Conservation (phyloP, 2,797 vertebrate genomes). For the Bradypodion pumilum region DNA sequence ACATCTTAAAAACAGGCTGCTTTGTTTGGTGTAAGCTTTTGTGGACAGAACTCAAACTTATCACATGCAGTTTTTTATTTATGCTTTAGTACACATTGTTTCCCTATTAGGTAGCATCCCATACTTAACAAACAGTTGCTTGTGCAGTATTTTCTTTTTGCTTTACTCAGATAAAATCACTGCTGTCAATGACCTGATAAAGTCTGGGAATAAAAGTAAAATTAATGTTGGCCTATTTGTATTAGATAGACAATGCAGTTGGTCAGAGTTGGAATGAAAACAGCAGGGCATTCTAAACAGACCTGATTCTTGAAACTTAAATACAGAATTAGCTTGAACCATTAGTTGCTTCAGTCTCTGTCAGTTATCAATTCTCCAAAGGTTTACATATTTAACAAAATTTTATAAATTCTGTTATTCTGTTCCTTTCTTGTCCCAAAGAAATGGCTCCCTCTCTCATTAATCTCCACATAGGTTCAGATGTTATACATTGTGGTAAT, state of each 20-base stretch:
- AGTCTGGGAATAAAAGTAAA: not conserved
- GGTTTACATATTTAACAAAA: not conserved
- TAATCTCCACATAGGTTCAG: slow-evolving; percentile 73
- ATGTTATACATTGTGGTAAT: slow-evolving; percentile 80
- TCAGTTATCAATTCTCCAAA: not conserved
- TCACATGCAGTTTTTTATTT: not conserved
- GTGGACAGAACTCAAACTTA: no score
- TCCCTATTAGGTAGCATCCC: not conserved
- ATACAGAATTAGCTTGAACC: not conserved
- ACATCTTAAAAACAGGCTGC: no score
- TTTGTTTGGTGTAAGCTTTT: no score
- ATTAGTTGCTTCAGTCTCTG: not conserved
- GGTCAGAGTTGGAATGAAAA: not conserved
- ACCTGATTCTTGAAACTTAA: not conserved
- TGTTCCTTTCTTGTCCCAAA: slow-evolving; percentile 38
- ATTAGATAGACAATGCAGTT: not conserved
- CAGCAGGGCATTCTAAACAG: not conserved
- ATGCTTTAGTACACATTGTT: not conserved
- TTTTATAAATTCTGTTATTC: not conserved
- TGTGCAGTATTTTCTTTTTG: not conserved
- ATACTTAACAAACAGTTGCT: not conserved
- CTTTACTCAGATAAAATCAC: no score
- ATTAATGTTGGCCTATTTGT: not conserved
- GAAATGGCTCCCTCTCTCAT: slow-evolving; percentile 68
- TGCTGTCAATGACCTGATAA: not conserved